Evolutionary conservation across 2,888 invertebrate species (phyloP).

Genomic region (Metallyticus violacea): DNA sequence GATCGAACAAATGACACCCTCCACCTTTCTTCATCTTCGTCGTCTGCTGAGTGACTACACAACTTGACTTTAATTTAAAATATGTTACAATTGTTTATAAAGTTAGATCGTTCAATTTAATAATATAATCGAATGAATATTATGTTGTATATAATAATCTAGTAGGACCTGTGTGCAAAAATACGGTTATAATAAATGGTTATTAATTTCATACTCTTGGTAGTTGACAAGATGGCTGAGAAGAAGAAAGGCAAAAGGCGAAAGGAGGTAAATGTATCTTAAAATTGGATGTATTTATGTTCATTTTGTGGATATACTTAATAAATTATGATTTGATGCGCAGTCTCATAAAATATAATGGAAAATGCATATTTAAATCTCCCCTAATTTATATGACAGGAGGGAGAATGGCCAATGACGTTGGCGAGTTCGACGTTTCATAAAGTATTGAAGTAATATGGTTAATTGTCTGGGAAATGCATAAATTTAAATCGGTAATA

Average conservation of each 20-base stretch:
- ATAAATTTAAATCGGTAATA: too few relatives aligned
- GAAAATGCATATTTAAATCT: not conserved
- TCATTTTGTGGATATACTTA: not conserved
- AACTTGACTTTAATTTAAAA: not conserved
- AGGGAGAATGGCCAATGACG: constrained; percentile 1
- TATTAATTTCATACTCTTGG: not conserved
- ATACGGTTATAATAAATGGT: not conserved
- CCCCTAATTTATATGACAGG: not conserved
- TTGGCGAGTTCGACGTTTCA: constrained; percentile 2
- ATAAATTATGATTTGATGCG: not conserved
- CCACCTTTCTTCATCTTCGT: too few relatives aligned
- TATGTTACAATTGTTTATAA: not conserved
- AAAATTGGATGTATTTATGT: not conserved
- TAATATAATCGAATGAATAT: not conserved
- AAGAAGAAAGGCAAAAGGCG: constrained; percentile 62
- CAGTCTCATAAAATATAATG: not conserved
- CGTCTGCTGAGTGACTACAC: not conserved
- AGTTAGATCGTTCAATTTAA: not conserved
- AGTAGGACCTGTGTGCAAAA: too few relatives aligned
- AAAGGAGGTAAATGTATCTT: constrained; percentile 54
- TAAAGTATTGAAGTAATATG: not conserved
- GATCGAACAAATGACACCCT: too few relatives aligned
- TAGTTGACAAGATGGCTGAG: constrained; percentile 55
- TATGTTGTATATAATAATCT: not conserved
- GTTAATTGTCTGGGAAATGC: too few relatives aligned